Evolutionary conservation across 2,888 invertebrate genomes (phyloP), one percentile per base, ranked within the genome.

Genomic region (Drosophila anceps): DNA sequence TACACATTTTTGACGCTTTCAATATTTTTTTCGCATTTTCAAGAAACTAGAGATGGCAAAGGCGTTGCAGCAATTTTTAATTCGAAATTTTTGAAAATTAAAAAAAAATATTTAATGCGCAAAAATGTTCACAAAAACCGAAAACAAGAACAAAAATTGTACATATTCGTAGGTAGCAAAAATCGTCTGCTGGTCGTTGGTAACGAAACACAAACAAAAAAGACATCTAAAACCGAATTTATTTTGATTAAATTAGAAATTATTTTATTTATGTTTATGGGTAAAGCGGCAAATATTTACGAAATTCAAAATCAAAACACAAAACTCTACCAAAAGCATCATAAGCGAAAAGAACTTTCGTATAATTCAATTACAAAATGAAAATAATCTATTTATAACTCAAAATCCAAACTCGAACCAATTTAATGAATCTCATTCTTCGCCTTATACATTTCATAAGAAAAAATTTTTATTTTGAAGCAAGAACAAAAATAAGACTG

Each of bases 11-110:
- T 88, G 69, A 59, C 73, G 79, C 86, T 73, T 88, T 83, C 59
- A 82, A 85, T 84, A 87, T 87, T 84, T 87, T 79, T 84, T 84
- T 78, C 57, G 62, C 69, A 80, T 84, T 84, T 84, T 86, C 87
- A 86, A 70, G 8, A 51, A 81, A 51, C 43, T 75, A 48, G 76
- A 73, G 51, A 61, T 43, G 44, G 84, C 88, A 84, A 83, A 81
- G 85, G 73, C 71, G 88, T 87, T 84, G 87, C 84, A 20, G 51
- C 35, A 85, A 62, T 69, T 67, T 73, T 39, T 65, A 73, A 58
- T 50, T 60, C 64, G 27, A 83, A 59, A 69, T 76, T 83, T 48
- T 73, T 81, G 85, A 79, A 88, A 88, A 75, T 78, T 73, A 48
- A 53, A 68, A 84, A 73, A 83, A 88, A 85, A 83, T 85, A 85